Evolutionary conservation across 1,140 invertebrate genomes (phyloP).

Genomic region (Diachasma alloeum): DNA sequence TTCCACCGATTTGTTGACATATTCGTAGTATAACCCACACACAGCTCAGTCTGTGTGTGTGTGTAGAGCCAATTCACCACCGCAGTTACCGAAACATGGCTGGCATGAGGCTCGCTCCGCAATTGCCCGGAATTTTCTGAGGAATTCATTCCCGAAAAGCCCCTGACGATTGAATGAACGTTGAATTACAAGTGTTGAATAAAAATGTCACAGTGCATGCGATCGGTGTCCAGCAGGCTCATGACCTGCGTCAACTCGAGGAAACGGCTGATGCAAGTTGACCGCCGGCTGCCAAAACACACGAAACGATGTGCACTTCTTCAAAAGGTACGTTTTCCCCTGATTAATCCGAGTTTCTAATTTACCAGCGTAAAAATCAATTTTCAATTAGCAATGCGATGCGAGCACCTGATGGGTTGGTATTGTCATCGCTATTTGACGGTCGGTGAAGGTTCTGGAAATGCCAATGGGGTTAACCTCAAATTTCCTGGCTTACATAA

Average conservation of each 20-base stretch:
- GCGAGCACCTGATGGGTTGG: not conserved
- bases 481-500: not conserved
- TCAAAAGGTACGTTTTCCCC: constrained; percentile 40
- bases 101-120: not conserved
- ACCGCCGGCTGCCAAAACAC: constrained; percentile 43
- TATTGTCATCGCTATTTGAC: not conserved
- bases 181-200: not conserved
- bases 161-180: not conserved
- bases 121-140: not conserved
- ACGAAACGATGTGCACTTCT: constrained; percentile 39
- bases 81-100: not conserved
- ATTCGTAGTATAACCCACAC: too few species aligned
- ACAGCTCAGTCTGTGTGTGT: too few species aligned
- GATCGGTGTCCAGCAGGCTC: constrained; percentile 46
- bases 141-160: not conserved
- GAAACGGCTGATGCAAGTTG: constrained; percentile 42
- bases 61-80: not conserved
- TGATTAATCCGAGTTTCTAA: not conserved
- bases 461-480: not conserved
- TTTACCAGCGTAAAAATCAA: not conserved
- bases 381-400: not conserved
- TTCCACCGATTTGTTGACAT: too few species aligned
- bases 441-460: not conserved
- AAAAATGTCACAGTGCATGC: constrained; percentile 54
- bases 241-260: constrained; percentile 41